These are phyloP conservation scores for Thalassophryne amazonica DNA, from an alignment of 2,797 vertebrate species.

Conservation along the genomic window DNA sequence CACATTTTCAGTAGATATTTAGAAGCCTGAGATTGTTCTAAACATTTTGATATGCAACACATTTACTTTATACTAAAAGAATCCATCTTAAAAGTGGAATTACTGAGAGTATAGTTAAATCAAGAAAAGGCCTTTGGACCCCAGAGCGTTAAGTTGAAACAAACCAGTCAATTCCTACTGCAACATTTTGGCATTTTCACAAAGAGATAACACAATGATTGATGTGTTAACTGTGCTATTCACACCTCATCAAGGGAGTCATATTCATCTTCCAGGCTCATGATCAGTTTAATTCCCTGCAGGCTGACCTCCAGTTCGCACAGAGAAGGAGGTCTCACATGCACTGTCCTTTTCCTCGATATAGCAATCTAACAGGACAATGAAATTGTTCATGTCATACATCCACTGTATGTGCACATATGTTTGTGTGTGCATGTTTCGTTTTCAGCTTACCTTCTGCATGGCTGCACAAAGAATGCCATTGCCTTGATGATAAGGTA, in stretches of 20 bases:
- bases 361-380: conserved; percentile 89
- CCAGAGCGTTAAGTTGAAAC: not conserved
- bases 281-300: conserved; percentile 92
- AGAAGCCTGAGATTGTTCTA: no score
- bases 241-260: conserved; percentile 82
- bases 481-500: conserved; percentile 95
- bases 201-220: not conserved
- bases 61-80: no score
- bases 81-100: no score
- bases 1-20: no score
- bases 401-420: not conserved
- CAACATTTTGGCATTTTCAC: not conserved
- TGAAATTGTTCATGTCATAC: no score
- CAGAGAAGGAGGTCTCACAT: conserved; percentile 90
- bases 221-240: not conserved
- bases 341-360: conserved; percentile 91
- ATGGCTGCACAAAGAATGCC: conserved; percentile 95
- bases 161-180: not conserved
- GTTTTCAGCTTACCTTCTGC: conserved; percentile 85
- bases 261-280: conserved; percentile 86
- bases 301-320: conserved; percentile 94
- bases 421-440: not conserved
- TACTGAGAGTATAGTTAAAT: no score
- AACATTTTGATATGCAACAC: no score
- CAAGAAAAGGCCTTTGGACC: no score